A percentile compares a stretch with the other conserved stretches of the same genome.
phyloP scores from a whole-genome alignment of 2,888 invertebrate genomes.

The Junonia oenone region DNA sequence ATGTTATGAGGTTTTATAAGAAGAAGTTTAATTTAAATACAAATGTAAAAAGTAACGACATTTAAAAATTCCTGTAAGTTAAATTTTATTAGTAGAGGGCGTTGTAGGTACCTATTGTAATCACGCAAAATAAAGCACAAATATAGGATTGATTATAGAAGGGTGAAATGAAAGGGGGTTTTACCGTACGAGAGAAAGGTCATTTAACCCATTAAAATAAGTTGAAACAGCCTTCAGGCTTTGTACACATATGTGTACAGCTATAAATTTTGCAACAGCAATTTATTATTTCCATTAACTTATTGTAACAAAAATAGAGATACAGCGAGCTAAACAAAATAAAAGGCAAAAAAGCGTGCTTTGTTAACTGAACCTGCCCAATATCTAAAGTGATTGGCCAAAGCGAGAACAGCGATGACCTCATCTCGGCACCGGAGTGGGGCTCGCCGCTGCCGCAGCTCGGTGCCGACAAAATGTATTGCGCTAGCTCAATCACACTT shows the following conservation, averaged over 20 bases:
- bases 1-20: background rate
- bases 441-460: conserved; percentile 20
- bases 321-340: background rate
- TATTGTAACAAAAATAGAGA: background rate
- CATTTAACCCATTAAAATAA: no score
- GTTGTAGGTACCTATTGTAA: no score
- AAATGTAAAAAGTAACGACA: no score
- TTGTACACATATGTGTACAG: background rate
- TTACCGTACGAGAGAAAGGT: no score
- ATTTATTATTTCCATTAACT: background rate
- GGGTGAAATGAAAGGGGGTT: no score
- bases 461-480: conserved; percentile 25
- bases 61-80: no score
- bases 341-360: conserved; percentile 8
- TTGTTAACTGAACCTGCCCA: conserved; percentile 22
- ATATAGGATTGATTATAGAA: no score
- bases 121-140: no score
- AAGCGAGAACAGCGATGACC: conserved; percentile 43
- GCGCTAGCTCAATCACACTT: conserved; percentile 46
- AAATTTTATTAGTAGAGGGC: no score
- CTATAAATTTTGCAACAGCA: background rate
- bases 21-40: background rate
- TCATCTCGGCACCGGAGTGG: conserved; percentile 38
- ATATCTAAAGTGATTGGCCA: conserved; percentile 23
- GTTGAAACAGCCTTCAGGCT: background rate